Percentiles rank a stretch among this genome's conserved stretches.
Evolutionary conservation across 2,888 invertebrate genomes (phyloP).

Genomic region (Macroteleia sp.): DNA sequence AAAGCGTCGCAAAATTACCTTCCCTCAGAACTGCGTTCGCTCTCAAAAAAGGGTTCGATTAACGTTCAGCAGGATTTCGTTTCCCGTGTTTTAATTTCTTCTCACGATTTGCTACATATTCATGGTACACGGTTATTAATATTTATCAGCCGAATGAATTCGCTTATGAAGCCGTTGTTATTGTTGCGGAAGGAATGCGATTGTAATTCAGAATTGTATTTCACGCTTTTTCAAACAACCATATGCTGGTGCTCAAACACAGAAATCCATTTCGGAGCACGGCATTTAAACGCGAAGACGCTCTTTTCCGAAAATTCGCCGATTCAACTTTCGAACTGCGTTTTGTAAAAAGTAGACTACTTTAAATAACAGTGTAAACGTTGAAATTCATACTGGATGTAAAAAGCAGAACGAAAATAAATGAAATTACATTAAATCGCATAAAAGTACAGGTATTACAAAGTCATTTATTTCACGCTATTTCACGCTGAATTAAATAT

Average conservation of each 20-base stretch:
- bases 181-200: background rate
- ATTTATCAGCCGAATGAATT: constrained; percentile 4
- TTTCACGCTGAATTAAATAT: constrained; percentile 42
- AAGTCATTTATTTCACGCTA: constrained; percentile 49
- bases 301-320: too few species aligned
- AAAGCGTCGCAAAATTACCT: too few species aligned
- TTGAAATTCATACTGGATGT: too few species aligned
- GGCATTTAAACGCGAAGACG: too few species aligned
- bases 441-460: constrained; percentile 3
- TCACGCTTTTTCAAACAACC: background rate
- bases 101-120: constrained; percentile 5
- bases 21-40: too few species aligned
- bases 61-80: too few species aligned
- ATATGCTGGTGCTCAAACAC: too few species aligned
- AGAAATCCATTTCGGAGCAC: too few species aligned
- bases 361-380: background rate
- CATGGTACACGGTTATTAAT: constrained; percentile 19
- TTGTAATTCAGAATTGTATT: constrained; percentile 5
- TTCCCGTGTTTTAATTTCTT: background rate
- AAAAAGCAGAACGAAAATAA: background rate
- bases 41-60: too few species aligned
- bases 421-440: constrained; percentile 25
- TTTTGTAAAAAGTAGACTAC: too few species aligned
- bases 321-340: too few species aligned
- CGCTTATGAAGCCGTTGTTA: background rate